Percentiles rank a stretch among this genome's conserved stretches.
phyloP scores from a whole-genome alignment of 1,140 invertebrate genomes.

The Megathymus violae region DNA sequence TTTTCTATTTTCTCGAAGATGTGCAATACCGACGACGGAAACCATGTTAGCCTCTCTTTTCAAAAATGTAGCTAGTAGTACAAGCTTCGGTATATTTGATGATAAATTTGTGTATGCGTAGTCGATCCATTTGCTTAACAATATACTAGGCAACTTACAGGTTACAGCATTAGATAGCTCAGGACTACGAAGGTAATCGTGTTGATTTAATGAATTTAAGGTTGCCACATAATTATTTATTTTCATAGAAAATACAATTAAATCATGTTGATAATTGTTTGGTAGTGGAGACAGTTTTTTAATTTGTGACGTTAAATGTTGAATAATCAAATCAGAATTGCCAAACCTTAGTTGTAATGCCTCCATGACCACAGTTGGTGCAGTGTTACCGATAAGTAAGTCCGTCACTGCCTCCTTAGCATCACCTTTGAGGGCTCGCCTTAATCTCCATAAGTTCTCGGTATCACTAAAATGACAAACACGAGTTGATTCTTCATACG shows the following conservation, averaged over 20 bases:
- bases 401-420: slow-evolving; percentile 42
- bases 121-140: slow-evolving; percentile 26
- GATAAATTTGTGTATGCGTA: slow-evolving; percentile 15
- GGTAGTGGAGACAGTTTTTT: slow-evolving; percentile 18
- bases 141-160: slow-evolving; percentile 23
- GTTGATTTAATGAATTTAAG: slow-evolving; percentile 4
- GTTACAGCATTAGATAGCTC: slow-evolving; percentile 3
- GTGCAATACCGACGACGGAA: slow-evolving; percentile 11
- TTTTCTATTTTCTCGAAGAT: slow-evolving; percentile 4
- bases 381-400: slow-evolving; percentile 39
- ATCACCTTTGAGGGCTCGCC: slow-evolving; percentile 36
- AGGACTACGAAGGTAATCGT: slow-evolving; percentile 15
- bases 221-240: slow-evolving; percentile 32
- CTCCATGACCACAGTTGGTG: slow-evolving; percentile 36
- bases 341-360: slow-evolving; percentile 41
- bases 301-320: slow-evolving; percentile 7
- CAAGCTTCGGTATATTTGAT: slow-evolving; percentile 9
- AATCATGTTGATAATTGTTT: slow-evolving; percentile 20
- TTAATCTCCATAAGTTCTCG: slow-evolving; percentile 43
- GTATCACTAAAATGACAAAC: slow-evolving; percentile 36
- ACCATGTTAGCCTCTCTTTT: slow-evolving; percentile 24
- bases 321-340: slow-evolving; percentile 17
- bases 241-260: slow-evolving; percentile 32
- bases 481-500: slow-evolving; percentile 38
- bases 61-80: slow-evolving; percentile 20